Conservation (phyloP, 53 echinoderm and acorn worm genomes). For the Glandiceps talaboti region DNA sequence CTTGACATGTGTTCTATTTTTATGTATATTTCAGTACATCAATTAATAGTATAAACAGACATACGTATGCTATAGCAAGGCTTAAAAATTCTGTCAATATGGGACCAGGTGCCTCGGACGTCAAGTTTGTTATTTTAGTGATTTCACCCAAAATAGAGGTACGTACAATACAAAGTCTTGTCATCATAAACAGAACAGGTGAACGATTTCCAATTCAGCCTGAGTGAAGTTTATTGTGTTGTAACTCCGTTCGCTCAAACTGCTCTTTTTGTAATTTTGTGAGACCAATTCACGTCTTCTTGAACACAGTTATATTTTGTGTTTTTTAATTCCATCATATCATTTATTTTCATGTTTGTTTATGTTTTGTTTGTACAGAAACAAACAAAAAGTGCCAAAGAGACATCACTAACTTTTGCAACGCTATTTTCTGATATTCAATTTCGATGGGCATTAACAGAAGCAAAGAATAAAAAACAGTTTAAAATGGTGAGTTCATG, state of each 20-base stretch:
- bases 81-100: background rate
- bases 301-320: no score
- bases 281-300: no score
- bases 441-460: background rate
- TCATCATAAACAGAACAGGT: no score
- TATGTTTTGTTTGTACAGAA: no score
- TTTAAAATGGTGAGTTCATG: background rate
- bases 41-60: background rate
- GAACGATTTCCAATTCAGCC: no score
- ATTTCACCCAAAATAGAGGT: background rate
- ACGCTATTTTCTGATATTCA: background rate
- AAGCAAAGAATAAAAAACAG: background rate
- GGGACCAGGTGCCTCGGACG: background rate
- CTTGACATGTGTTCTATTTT: no score
- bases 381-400: background rate
- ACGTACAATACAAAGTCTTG: background rate
- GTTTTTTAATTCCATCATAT: no score
- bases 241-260: no score
- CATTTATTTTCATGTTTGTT: no score
- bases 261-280: no score
- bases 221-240: no score
- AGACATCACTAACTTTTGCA: background rate
- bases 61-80: background rate
- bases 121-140: background rate
- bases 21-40: no score